Percentiles rank a stretch among this genome's conserved stretches.
These are phyloP conservation scores for Opisthograptis luteolata DNA, from an alignment of 2,888 invertebrate species.

Conservation along the genomic window DNA sequence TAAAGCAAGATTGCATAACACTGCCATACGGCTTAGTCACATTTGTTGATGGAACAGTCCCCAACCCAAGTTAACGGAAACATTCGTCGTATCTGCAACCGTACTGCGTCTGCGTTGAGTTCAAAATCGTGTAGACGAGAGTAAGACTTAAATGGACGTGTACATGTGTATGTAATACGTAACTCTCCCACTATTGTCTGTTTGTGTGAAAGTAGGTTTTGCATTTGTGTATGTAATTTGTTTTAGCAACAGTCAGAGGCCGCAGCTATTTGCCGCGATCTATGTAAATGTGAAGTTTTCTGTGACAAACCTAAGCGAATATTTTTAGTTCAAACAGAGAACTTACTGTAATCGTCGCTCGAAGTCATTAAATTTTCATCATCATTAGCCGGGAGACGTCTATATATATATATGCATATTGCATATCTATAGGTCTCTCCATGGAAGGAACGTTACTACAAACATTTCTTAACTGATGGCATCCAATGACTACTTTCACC, in stretches of 20 bases:
- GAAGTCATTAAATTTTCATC: too few species aligned
- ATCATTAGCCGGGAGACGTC: too few species aligned
- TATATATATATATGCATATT: too few species aligned
- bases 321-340: too few species aligned
- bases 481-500: too few species aligned
- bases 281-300: too few species aligned
- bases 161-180: conserved; percentile 17
- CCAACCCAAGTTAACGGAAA: conserved; percentile 8
- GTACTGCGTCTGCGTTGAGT: conserved; percentile 18
- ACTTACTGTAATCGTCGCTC: too few species aligned
- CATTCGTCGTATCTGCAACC: not conserved
- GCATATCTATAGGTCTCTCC: too few species aligned
- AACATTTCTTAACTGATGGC: too few species aligned
- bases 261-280: not conserved
- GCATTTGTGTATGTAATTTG: conserved; percentile 20
- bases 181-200: conserved; percentile 30
- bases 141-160: conserved; percentile 13
- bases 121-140: conserved; percentile 8
- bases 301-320: too few species aligned
- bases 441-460: too few species aligned
- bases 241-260: not conserved
- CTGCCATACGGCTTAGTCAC: conserved; percentile 30
- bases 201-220: conserved; percentile 35
- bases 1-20: conserved; percentile 38
- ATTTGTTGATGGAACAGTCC: conserved; percentile 19